phyloP scores from a whole-genome alignment of 1,140 invertebrate species.

The Protaetia brevitarsis region DNA sequence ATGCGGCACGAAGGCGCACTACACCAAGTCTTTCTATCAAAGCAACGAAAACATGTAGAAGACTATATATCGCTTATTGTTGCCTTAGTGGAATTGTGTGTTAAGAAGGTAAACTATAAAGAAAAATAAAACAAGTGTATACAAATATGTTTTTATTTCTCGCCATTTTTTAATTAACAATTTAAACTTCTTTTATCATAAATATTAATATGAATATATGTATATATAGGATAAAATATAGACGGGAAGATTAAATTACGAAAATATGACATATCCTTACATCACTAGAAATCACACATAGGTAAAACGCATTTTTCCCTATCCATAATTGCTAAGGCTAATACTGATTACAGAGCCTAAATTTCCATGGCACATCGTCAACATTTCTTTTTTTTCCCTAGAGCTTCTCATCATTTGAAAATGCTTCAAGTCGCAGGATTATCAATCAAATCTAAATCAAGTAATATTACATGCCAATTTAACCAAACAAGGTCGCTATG shows the following conservation, averaged over 20 bases:
- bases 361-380: neutral
- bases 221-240: conserved; percentile 5
- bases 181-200: conserved; percentile 11
- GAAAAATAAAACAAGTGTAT: neutral
- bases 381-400: neutral
- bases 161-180: conserved; percentile 7
- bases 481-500: neutral
- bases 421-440: neutral
- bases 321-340: conserved; percentile 3
- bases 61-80: neutral
- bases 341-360: neutral
- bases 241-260: conserved; percentile 4
- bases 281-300: conserved; percentile 12
- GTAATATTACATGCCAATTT: neutral
- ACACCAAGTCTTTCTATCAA: no score
- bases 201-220: conserved; percentile 14
- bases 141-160: conserved; percentile 5
- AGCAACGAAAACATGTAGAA: neutral
- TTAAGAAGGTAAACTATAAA: neutral
- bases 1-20: no score
- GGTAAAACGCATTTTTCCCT: conserved; percentile 10
- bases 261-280: conserved; percentile 14
- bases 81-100: no score
- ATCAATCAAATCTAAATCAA: neutral
- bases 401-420: neutral